Conservation (phyloP, 92 coral and sea anemone genomes). For the Palythoa heliodiscus region DNA sequence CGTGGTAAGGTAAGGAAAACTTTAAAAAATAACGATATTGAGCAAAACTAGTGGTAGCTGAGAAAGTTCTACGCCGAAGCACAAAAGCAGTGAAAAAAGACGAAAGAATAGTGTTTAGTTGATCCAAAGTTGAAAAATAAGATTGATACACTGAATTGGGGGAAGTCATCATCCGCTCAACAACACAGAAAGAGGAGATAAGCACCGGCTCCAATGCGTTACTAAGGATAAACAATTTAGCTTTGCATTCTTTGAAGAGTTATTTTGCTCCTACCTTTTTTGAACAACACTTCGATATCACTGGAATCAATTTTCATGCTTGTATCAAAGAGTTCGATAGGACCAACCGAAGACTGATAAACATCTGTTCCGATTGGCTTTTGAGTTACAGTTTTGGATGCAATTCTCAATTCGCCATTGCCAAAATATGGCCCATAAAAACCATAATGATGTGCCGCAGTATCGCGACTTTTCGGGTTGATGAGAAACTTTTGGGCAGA, state of each 20-base stretch:
- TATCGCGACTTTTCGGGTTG: not conserved
- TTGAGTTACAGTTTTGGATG: no score
- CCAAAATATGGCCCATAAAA: slow-evolving; percentile 1
- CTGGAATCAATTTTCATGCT: not conserved
- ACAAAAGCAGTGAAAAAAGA: no score
- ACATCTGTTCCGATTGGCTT: not conserved
- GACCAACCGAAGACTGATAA: slow-evolving; percentile 10
- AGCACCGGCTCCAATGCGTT: not conserved
- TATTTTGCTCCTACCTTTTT: not conserved
- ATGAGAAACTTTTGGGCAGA: slow-evolving; percentile 15
- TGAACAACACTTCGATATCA: slow-evolving; percentile 32
- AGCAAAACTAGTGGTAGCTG: no score
- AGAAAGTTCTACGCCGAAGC: no score
- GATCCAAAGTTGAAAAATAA: no score
- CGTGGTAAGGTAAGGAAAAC: no score
- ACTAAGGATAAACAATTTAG: no score
- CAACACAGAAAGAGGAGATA: no score
- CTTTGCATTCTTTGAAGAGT: not conserved
- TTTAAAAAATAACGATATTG: no score
- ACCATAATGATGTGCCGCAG: not conserved
- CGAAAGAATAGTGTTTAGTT: no score
- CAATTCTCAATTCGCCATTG: not conserved
- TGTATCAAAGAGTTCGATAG: not conserved
- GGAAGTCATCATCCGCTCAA: no score
- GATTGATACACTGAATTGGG: no score